These are phyloP conservation scores for Sipha maydis DNA, from an alignment of 2,888 invertebrate species.

Conservation along the genomic window DNA sequence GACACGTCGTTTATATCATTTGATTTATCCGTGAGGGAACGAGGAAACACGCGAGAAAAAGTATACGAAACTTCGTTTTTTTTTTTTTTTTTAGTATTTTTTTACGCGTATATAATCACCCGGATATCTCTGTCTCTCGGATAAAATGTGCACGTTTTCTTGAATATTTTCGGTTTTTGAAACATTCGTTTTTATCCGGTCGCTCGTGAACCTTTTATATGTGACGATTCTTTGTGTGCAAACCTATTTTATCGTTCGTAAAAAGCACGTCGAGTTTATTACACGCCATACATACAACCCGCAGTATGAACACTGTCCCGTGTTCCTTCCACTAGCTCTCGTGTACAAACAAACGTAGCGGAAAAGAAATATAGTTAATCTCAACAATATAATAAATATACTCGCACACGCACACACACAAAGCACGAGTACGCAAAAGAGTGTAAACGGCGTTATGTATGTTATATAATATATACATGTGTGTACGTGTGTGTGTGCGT, in stretches of 20 bases:
- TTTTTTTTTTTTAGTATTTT: neutral
- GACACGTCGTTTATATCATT: neutral
- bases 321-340: no score
- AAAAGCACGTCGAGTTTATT: neutral
- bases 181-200: conserved; percentile 22
- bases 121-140: conserved; percentile 29
- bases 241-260: conserved; percentile 9
- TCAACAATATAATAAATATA: neutral
- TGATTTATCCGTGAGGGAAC: neutral
- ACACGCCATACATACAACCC: neutral
- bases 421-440: neutral
- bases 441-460: neutral
- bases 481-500: no score
- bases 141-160: neutral
- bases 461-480: no score
- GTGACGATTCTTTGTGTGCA: neutral
- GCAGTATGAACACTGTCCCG: neutral
- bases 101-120: neutral
- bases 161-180: conserved; percentile 11
- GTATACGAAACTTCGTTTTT: neutral
- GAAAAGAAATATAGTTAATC: neutral
- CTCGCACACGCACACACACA: neutral
- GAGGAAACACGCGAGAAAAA: neutral
- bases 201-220: neutral
- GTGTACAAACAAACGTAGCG: neutral